Evolutionary conservation across 2,797 vertebrate genomes (phyloP).

Genomic region (Ptychadena robeensis): DNA sequence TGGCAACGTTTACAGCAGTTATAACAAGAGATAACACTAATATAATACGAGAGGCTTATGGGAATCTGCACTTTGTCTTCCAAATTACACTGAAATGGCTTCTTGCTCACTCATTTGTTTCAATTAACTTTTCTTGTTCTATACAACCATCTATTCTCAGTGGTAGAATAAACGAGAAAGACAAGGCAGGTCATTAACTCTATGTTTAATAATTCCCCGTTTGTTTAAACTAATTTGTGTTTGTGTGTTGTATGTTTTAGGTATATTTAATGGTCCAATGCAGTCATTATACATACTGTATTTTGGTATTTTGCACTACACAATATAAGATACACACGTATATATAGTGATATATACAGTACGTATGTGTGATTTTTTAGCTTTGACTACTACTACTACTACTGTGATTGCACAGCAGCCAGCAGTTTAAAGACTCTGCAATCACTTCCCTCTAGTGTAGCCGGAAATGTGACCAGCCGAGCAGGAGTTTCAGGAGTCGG

Average conservation of each 20-base stretch:
- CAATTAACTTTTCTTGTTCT: slow-evolving; percentile 19
- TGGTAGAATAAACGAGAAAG: slow-evolving; percentile 15
- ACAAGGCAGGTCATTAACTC: slow-evolving; percentile 19
- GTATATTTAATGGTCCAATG: too few relatives aligned
- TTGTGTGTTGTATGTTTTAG: not conserved
- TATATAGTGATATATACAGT: too few relatives aligned
- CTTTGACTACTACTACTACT: too few relatives aligned
- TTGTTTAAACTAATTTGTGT: not conserved
- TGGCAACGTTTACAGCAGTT: not conserved
- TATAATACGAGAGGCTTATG: slow-evolving; percentile 17
- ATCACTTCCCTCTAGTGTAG: too few relatives aligned
- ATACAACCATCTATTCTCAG: slow-evolving; percentile 3
- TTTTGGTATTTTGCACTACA: too few relatives aligned
- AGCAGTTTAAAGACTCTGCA: too few relatives aligned
- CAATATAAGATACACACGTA: too few relatives aligned
- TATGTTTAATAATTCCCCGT: slow-evolving; percentile 6
- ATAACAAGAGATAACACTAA: slow-evolving; percentile 7
- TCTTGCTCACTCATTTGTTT: slow-evolving; percentile 28
- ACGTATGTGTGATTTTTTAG: too few relatives aligned
- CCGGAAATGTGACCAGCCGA: too few relatives aligned
- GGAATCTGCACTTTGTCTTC: slow-evolving; percentile 15
- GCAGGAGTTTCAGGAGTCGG: too few relatives aligned
- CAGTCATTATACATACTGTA: too few relatives aligned
- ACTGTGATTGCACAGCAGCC: too few relatives aligned
- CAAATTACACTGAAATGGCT: slow-evolving; percentile 7